Conservation (phyloP, 2,113 vertebrate genomes). For the Glaucidium brasilianum region DNA sequence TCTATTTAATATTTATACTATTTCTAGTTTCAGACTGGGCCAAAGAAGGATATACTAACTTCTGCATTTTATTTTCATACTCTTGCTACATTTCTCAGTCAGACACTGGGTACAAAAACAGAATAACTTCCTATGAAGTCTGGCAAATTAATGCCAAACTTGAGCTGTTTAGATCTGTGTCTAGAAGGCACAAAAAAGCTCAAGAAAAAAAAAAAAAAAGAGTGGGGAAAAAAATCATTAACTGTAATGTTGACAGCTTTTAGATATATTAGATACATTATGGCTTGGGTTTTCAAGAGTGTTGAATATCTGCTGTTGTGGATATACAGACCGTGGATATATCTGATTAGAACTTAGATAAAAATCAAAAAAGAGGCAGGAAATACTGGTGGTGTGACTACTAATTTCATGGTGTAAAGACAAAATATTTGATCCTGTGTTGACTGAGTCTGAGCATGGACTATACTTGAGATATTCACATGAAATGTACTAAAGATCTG, state of each 20-base stretch:
- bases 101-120: not conserved
- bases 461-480: not conserved
- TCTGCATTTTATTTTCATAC: not conserved
- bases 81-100: not conserved
- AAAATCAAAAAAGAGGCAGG: not conserved
- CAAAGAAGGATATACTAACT: not conserved
- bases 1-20: not conserved
- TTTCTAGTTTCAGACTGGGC: not conserved
- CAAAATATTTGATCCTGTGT: not conserved
- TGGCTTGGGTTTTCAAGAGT: not conserved
- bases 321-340: not conserved
- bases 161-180: not conserved
- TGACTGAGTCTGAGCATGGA: not conserved
- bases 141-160: not conserved
- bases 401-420: not conserved
- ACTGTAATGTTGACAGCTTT: not conserved
- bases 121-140: not conserved
- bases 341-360: not conserved
- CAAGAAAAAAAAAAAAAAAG: not conserved
- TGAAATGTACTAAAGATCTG: not conserved
- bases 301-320: not conserved
- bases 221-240: not conserved
- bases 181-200: not conserved
- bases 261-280: not conserved
- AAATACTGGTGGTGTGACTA: not conserved